phyloP scores from a whole-genome alignment of 2,113 vertebrate species.

The Leucopsar rothschildi region DNA sequence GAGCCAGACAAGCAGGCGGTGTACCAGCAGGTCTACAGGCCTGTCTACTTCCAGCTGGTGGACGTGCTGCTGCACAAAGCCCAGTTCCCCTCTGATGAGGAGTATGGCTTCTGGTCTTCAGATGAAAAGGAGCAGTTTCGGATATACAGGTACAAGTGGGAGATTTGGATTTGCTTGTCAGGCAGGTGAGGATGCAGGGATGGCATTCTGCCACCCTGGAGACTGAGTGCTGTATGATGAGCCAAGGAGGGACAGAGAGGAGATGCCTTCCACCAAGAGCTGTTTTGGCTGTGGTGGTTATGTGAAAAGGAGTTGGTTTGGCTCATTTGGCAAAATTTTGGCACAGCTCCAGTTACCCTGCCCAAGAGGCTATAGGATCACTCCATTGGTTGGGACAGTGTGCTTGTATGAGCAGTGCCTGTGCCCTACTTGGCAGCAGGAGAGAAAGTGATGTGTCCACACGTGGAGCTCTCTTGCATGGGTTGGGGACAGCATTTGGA shows the following conservation, averaged over 20 bases:
- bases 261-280: not conserved
- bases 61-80: slow-evolving; percentile 97
- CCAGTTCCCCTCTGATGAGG: slow-evolving; percentile 93
- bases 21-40: slow-evolving; percentile 97
- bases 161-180: not conserved
- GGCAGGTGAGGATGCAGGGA: not conserved
- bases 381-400: not conserved
- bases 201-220: not conserved
- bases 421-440: not conserved
- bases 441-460: not conserved
- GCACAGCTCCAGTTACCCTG: not conserved
- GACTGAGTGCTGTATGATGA: not conserved
- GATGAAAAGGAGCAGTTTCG: slow-evolving; percentile 99
- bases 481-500: not conserved
- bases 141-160: slow-evolving; percentile 88
- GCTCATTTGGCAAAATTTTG: not conserved
- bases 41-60: slow-evolving; percentile 97
- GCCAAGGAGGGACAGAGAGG: not conserved
- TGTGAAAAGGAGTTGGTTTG: not conserved
- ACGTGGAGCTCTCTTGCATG: not conserved
- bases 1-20: slow-evolving; percentile 92
- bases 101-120: slow-evolving; percentile 94
- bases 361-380: not conserved
- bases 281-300: not conserved
- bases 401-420: not conserved